These are phyloP conservation scores for Eristalinus aeneus DNA, from an alignment of 2,888 invertebrate species.

Conservation along the genomic window DNA sequence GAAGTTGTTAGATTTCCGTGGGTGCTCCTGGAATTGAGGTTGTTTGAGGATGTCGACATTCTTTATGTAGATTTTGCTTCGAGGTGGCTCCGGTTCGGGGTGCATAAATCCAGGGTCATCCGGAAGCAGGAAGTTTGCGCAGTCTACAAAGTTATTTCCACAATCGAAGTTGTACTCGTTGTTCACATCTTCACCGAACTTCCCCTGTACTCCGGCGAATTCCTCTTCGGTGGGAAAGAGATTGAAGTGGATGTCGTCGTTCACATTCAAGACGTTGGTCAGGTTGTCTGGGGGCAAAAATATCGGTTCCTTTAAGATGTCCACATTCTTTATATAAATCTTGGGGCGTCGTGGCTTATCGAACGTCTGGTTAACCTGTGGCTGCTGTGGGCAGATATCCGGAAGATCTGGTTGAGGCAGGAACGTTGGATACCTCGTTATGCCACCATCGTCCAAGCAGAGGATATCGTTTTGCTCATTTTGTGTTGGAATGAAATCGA, in stretches of 20 bases:
- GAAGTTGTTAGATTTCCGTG: conserved; percentile 74
- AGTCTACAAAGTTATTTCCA: conserved; percentile 55
- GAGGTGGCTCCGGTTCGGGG: conserved; percentile 58
- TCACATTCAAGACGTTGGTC: conserved; percentile 66
- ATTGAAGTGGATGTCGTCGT: conserved; percentile 69
- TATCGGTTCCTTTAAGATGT: conserved; percentile 78
- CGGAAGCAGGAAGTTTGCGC: conserved; percentile 52
- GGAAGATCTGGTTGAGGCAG: conserved; percentile 39
- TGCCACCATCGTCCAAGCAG: conserved; percentile 34
- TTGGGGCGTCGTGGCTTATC: conserved; percentile 77
- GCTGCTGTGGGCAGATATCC: conserved; percentile 10
- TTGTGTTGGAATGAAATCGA: conserved; percentile 40
- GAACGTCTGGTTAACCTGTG: conserved; percentile 6
- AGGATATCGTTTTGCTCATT: conserved; percentile 32
- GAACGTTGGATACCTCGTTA: conserved; percentile 39
- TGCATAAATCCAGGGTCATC: conserved; percentile 50
- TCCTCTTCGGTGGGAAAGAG: conserved; percentile 44
- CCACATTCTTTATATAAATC: conserved; percentile 80
- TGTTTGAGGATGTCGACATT: conserved; percentile 77
- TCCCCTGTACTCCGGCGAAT: conserved; percentile 21
- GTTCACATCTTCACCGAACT: conserved; percentile 38
- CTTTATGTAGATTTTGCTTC: conserved; percentile 78
- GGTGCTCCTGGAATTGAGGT: conserved; percentile 74
- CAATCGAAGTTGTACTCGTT: conserved; percentile 56
- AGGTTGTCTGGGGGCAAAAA: conserved; percentile 73